phyloP scores from a whole-genome alignment of 1,140 invertebrate species.

The Liolophura sinensis region DNA sequence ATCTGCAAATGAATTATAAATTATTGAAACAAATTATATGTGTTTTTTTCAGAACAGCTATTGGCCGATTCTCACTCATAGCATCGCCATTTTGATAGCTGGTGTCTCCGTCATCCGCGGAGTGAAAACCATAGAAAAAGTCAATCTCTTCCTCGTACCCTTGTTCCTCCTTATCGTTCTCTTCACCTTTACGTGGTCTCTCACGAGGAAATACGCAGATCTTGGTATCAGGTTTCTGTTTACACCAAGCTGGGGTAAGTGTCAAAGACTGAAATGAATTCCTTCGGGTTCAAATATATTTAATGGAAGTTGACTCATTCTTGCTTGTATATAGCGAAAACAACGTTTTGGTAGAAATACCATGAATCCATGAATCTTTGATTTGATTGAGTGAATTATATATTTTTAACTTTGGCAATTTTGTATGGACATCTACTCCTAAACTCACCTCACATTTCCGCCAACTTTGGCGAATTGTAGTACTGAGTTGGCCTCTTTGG shows the following conservation, averaged over 20 bases:
- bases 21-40: background rate
- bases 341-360: too few species aligned
- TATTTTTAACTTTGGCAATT: too few species aligned
- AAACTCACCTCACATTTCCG: too few species aligned
- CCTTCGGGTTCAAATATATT: background rate
- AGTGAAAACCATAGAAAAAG: constrained; percentile 52
- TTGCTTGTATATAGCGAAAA: too few species aligned
- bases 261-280: background rate
- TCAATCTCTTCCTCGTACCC: constrained; percentile 49
- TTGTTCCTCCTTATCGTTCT: constrained; percentile 43
- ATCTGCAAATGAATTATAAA: too few species aligned
- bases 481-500: too few species aligned
- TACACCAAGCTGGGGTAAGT: constrained; percentile 48
- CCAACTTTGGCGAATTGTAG: too few species aligned
- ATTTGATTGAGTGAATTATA: too few species aligned
- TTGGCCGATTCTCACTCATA: constrained; percentile 48
- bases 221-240: constrained; percentile 45
- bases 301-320: too few species aligned
- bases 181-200: constrained; percentile 47
- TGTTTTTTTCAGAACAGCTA: constrained; percentile 35
- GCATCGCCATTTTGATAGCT: constrained; percentile 30
- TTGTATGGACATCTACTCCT: too few species aligned
- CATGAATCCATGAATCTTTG: too few species aligned
- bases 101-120: constrained; percentile 41
- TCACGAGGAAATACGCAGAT: constrained; percentile 39